These are phyloP conservation scores for Haliclystus octoradiatus DNA, from an alignment of 30 jellyfish, hydroid and myxozoan genomes.

Conservation along the genomic window DNA sequence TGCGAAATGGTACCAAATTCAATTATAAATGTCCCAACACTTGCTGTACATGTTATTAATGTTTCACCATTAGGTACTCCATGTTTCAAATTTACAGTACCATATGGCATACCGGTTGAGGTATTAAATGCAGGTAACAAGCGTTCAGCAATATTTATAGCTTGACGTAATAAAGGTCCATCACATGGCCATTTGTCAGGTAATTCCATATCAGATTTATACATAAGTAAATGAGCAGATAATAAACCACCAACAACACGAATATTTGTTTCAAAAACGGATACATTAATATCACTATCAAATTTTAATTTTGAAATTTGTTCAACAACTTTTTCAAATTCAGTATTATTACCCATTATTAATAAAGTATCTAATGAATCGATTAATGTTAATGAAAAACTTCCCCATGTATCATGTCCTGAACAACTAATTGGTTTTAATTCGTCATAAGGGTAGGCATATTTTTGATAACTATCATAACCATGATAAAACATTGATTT, in stretches of 20 bases:
- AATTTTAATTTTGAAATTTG: constrained; percentile 50
- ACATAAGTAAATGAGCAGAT: constrained; percentile 81
- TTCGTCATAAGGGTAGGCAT: constrained; percentile 94
- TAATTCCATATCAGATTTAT: constrained; percentile 22
- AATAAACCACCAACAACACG: constrained; percentile 92
- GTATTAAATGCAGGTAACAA: constrained; percentile 93
- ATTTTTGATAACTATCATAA: constrained; percentile 46
- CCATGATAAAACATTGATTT: constrained; percentile 90
- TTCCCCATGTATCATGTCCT: constrained; percentile 95
- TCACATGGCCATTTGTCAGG: constrained; percentile 84
- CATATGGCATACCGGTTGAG: constrained; percentile 81
- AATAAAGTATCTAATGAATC: constrained; percentile 90
- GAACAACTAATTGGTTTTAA: constrained; percentile 73
- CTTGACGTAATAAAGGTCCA: constrained; percentile 60
- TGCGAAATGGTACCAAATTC: constrained; percentile 72
- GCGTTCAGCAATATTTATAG: constrained; percentile 66
- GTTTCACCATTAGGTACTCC: constrained; percentile 98
- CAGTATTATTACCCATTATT: constrained; percentile 81
- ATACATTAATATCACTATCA: constrained; percentile 83
- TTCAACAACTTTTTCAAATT: constrained; percentile 51
- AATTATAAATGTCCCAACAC: constrained; percentile 71
- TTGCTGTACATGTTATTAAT: constrained; percentile 87
- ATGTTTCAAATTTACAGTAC: constrained; percentile 65
- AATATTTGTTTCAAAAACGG: constrained; percentile 85
- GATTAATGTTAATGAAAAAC: constrained; percentile 75